Conservation (phyloP, 2,113 vertebrate species). For the Tachuris rubrigastra region DNA sequence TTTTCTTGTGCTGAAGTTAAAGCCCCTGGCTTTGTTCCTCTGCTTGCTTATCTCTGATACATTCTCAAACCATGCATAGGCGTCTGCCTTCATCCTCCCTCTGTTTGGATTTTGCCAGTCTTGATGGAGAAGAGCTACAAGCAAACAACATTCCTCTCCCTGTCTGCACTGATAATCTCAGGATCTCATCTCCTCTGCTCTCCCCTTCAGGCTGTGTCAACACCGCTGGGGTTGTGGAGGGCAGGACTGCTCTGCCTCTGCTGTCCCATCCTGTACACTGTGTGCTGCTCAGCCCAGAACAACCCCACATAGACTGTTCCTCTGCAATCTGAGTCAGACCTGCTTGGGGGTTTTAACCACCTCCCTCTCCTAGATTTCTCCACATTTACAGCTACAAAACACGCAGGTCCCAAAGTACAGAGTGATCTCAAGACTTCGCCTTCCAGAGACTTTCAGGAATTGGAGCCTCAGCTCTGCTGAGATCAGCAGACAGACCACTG, state of each 20-base stretch:
- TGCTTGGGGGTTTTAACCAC: not conserved
- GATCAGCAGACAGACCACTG: not conserved
- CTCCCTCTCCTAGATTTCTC: not conserved
- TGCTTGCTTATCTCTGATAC: constrained; percentile 3
- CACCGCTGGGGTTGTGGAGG: not conserved
- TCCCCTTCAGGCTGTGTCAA: constrained; percentile 36
- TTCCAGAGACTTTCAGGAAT: not conserved
- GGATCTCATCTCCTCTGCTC: not conserved
- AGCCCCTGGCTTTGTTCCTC: not conserved
- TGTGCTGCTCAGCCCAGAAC: constrained; percentile 15
- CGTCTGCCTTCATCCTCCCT: not conserved
- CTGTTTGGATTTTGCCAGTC: constrained; percentile 24
- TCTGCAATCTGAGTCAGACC: not conserved
- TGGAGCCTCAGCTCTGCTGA: not conserved
- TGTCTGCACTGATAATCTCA: constrained; percentile 24
- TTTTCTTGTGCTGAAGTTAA: constrained; percentile 11
- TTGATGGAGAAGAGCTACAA: constrained; percentile 18
- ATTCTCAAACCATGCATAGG: not conserved
- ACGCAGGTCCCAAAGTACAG: not conserved
- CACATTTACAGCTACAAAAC: not conserved
- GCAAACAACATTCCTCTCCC: constrained; percentile 56
- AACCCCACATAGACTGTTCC: not conserved
- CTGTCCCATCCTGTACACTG: not conserved
- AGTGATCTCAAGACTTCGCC: not conserved
- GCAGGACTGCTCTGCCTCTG: not conserved